Evolutionary conservation across 35 echinoderm and acorn worm genomes (phyloP), one percentile per base, ranked within the genome.

Genomic region (Diadema setosum): DNA sequence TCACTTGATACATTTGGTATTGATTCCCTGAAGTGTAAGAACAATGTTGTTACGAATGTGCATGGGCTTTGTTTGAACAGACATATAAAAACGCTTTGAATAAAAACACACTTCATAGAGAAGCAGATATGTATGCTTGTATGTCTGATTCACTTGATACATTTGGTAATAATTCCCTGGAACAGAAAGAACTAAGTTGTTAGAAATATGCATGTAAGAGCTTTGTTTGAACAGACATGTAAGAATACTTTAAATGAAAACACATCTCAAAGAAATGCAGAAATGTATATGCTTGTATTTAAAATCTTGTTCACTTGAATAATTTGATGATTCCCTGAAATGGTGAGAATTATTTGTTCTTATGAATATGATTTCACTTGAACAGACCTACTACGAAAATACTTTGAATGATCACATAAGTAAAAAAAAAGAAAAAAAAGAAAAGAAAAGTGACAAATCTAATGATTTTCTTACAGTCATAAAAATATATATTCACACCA

Each of bases 101-200:
- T 52, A 52, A 52, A 11, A 52, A 52, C 9, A 9, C 48, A 11
- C 9, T 52, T 11, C 9, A n/a, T 52, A 9, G 9, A 9, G 9
- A 11, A 52, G 70, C 60, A 14, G 73, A 78, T 9, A 41, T 24
- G 24, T 44, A 78, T 0, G 82, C 61, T 55, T 56, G 84, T 20
- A 91, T 64, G 37, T 91, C 89, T 0, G 89, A 80, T 35, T 69
- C 70, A 60, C 89, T 91, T 65, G 12, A 85, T 1, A 86, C 82
- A 35, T 78, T 91, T 12, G 89, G 89, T 65, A 91, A 70, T 2
- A 83, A 91, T 4, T 70, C 89, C 40, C 89, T 91, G 45, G 36
- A 86, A 11, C 2, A 60, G 3, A 20, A 16, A 67, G 84, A 64
- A 78, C 14, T 41, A 39, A 18, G n/a, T 52, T n/a, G 9, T 52